These are phyloP conservation scores for Geophilus truncorum DNA, from an alignment of 2,888 invertebrate genomes.

Conservation along the genomic window DNA sequence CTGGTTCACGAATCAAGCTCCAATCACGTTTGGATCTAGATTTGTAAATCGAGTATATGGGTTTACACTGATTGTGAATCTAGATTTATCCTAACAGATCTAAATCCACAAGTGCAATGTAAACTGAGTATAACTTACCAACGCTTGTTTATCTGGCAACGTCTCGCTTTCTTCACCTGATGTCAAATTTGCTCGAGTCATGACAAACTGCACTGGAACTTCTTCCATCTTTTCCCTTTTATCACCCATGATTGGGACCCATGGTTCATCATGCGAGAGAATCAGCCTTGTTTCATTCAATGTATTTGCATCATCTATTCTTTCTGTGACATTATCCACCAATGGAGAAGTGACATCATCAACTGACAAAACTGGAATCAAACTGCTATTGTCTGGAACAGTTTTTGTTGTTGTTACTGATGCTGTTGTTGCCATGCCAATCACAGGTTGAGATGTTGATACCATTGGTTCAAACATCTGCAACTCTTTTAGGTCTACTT, in stretches of 20 bases:
- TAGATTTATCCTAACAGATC: no score
- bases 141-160: not conserved
- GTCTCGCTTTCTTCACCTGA: not conserved
- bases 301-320: not conserved
- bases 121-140: not conserved
- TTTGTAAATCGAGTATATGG: no score
- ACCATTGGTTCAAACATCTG: not conserved
- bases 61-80: no score
- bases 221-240: not conserved
- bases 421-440: no score
- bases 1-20: no score
- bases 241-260: not conserved
- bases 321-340: not conserved
- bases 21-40: no score
- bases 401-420: not conserved
- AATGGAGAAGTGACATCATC: not conserved
- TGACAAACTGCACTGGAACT: not conserved
- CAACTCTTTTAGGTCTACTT: not conserved
- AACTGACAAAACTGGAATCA: not conserved
- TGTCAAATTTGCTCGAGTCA: not conserved
- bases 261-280: not conserved
- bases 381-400: not conserved
- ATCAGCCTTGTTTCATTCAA: not conserved
- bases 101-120: no score
- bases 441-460: not conserved